Evolutionary conservation across 2,888 invertebrate genomes (phyloP).

Genomic region (Hyposoter didymator): DNA sequence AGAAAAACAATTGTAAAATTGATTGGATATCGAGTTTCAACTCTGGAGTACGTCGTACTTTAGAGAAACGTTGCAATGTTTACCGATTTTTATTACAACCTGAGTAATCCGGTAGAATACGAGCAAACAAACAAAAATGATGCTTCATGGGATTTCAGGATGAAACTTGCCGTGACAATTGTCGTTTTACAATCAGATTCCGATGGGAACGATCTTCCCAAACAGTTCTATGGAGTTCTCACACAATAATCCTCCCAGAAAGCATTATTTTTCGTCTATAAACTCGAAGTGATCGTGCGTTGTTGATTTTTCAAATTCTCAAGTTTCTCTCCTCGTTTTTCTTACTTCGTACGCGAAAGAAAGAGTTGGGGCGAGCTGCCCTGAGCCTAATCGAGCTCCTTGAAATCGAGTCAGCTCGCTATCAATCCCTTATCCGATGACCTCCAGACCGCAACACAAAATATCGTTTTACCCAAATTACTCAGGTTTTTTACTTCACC

Average conservation of each 20-base stretch:
- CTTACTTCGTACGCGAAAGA: background rate
- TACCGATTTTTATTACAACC: background rate
- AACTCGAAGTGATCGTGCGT: background rate
- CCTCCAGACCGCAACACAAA: slow-evolving; percentile 46
- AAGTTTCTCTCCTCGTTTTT: slow-evolving; percentile 14
- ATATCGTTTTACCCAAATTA: slow-evolving; percentile 29
- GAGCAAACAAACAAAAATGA: background rate
- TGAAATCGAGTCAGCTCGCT: slow-evolving; percentile 50
- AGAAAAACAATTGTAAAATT: slow-evolving; percentile 50
- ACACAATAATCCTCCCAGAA: slow-evolving; percentile 28
- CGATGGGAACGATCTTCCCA: background rate
- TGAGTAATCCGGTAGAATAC: background rate
- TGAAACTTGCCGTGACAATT: background rate
- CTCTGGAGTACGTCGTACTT: background rate
- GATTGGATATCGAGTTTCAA: slow-evolving; percentile 27
- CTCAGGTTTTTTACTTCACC: slow-evolving; percentile 8
- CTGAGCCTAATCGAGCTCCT: slow-evolving; percentile 52
- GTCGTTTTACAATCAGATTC: background rate
- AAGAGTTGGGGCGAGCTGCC: slow-evolving; percentile 14
- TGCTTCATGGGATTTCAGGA: background rate
- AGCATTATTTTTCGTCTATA: slow-evolving; percentile 29
- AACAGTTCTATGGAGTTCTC: slow-evolving; percentile 17
- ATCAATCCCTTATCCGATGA: slow-evolving; percentile 63
- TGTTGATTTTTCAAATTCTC: background rate
- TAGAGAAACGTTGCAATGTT: background rate